A percentile compares a stretch with the other conserved stretches of the same genome.
phyloP scores from a whole-genome alignment of 2,888 invertebrate genomes.

The Latrodectus hesperus region DNA sequence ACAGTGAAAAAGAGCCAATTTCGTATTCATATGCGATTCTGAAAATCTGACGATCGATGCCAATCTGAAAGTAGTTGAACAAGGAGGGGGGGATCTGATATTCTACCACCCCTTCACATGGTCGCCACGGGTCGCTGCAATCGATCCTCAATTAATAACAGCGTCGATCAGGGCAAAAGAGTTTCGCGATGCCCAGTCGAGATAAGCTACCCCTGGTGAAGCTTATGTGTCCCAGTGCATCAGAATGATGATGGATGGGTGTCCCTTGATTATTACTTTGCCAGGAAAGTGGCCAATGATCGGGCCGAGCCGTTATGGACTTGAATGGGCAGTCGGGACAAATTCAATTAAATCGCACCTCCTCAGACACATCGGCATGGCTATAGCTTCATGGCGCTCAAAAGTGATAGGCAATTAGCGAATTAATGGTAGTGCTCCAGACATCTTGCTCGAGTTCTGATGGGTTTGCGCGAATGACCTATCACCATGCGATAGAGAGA shows the following conservation, averaged over 20 bases:
- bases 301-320: background rate
- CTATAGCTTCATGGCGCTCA: background rate
- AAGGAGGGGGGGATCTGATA: background rate
- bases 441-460: background rate
- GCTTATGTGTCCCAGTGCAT: background rate
- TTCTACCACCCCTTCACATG: background rate
- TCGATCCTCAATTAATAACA: background rate
- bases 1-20: too few relatives aligned
- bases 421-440: constrained; percentile 15
- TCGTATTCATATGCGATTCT: too few relatives aligned
- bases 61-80: background rate
- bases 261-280: background rate
- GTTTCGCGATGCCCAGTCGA: background rate
- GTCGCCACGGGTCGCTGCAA: background rate
- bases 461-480: background rate
- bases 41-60: background rate
- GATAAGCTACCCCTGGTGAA: background rate
- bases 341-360: constrained; percentile 55
- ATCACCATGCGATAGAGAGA: too few relatives aligned
- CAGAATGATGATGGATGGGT: background rate
- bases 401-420: constrained; percentile 7
- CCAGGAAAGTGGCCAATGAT: background rate
- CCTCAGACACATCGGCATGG: background rate
- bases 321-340: constrained; percentile 12
- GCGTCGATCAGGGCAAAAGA: background rate